Conservation (phyloP, 2,113 vertebrate genomes). For the Copsychus sechellarum region DNA sequence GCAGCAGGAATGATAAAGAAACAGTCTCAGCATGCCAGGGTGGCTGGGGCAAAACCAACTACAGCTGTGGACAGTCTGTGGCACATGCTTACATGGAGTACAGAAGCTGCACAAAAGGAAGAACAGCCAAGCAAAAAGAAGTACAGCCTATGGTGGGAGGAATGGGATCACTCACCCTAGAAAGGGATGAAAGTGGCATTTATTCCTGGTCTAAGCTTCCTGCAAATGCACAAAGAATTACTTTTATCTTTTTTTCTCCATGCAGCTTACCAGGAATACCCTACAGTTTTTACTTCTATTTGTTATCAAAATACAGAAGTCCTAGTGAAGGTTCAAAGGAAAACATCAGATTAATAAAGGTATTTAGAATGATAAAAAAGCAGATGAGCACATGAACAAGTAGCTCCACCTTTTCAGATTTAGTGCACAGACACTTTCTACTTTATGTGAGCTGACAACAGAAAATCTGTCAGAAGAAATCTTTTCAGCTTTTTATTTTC, state of each 20-base stretch:
- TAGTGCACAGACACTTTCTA: neutral
- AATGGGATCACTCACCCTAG: neutral
- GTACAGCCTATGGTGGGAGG: neutral
- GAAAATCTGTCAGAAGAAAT: neutral
- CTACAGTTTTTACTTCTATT: neutral
- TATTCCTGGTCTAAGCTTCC: neutral
- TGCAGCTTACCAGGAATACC: accelerated
- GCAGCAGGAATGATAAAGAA: neutral
- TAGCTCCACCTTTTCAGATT: neutral
- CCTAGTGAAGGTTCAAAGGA: neutral
- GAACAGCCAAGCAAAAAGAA: neutral
- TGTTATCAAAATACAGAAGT: neutral
- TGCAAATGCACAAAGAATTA: neutral
- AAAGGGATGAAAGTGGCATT: neutral
- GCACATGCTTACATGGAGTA: accelerated
- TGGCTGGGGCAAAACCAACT: neutral
- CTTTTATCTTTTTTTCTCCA: neutral
- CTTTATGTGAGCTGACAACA: neutral
- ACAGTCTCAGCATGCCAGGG: neutral
- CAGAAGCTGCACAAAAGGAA: neutral
- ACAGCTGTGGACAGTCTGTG: neutral
- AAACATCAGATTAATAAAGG: neutral
- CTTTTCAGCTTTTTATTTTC: neutral
- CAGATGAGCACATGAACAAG: neutral
- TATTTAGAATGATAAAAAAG: neutral